Conservation (phyloP, 1,140 invertebrate species). For the Tetramorium simillimum region DNA sequence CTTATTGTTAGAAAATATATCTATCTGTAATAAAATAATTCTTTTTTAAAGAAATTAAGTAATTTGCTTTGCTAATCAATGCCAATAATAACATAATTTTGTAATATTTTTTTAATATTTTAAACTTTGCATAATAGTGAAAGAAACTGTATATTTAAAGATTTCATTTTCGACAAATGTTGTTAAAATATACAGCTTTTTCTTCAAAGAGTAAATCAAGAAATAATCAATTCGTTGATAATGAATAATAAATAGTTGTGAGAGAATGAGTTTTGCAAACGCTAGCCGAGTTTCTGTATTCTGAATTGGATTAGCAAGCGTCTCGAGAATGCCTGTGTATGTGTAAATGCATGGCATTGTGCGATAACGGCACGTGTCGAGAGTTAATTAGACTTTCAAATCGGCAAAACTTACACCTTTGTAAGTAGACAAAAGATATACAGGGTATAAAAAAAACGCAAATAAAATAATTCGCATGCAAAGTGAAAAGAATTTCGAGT, state of each 20-base stretch:
- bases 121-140: neutral
- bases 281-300: neutral
- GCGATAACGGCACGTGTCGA: neutral
- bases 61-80: neutral
- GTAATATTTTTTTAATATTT: neutral
- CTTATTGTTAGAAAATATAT: neutral
- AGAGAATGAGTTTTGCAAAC: neutral
- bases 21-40: neutral
- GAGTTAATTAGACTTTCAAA: constrained; percentile 11
- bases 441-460: neutral
- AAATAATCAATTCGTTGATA: neutral
- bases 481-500: neutral
- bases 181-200: neutral
- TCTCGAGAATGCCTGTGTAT: neutral
- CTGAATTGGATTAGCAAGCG: neutral
- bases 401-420: neutral
- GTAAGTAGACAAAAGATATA: neutral
- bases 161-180: neutral
- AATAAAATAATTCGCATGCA: neutral
- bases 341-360: constrained; percentile 9
- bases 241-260: neutral
- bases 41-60: neutral
- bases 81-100: neutral
- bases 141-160: neutral
- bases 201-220: neutral